These are phyloP conservation scores for Ceryle rudis DNA, from an alignment of 2,797 vertebrate genomes.

Conservation along the genomic window DNA sequence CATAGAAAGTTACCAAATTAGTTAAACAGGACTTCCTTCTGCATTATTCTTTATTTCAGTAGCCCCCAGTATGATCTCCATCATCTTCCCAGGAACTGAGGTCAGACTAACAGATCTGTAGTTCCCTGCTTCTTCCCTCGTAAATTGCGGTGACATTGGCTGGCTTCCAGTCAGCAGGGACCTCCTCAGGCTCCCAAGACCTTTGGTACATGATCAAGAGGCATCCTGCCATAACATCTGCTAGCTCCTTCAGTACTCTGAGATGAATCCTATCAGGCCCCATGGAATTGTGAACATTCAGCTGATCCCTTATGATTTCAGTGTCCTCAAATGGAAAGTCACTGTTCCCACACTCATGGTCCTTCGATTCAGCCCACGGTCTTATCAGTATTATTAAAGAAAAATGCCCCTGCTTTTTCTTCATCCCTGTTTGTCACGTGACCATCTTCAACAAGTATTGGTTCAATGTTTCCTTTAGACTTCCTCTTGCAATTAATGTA, in stretches of 20 bases:
- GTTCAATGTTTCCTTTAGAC: neutral
- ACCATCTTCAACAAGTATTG: neutral
- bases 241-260: neutral
- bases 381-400: neutral
- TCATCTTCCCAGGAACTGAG: neutral
- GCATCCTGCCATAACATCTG: neutral
- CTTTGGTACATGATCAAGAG: neutral
- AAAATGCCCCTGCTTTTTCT: neutral
- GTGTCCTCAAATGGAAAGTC: neutral
- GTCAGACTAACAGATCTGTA: neutral
- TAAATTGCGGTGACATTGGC: neutral
- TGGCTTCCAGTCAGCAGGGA: neutral
- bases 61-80: neutral
- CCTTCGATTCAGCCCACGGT: neutral
- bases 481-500: neutral
- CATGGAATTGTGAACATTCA: neutral
- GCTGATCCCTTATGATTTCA: neutral
- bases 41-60: neutral
- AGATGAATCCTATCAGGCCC: neutral
- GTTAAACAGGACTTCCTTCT: neutral
- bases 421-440: neutral
- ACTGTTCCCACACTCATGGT: neutral
- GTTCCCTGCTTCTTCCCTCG: neutral
- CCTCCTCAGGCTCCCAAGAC: neutral
- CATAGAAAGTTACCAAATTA: neutral